These are phyloP conservation scores for Sebastes ruberrimus DNA, from an alignment of 2,797 vertebrate species.

Conservation along the genomic window DNA sequence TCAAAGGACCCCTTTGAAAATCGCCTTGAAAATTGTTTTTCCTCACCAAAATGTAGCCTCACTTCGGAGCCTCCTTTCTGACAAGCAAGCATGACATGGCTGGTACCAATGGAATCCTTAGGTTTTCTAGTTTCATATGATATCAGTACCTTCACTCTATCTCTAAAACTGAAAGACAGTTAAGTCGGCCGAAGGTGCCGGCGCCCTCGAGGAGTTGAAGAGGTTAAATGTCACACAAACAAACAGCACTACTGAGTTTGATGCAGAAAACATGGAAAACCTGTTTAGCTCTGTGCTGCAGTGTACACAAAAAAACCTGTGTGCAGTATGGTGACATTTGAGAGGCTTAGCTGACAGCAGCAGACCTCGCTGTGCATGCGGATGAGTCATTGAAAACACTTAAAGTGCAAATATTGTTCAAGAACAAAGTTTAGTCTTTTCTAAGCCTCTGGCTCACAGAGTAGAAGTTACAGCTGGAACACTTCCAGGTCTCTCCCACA, in stretches of 20 bases:
- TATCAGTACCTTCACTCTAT: too few species aligned
- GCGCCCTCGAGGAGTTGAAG: too few species aligned
- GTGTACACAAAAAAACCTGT: conserved; percentile 2
- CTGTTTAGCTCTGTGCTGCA: not conserved
- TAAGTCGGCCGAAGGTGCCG: too few species aligned
- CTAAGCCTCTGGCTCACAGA: not conserved
- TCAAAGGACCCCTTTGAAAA: too few species aligned
- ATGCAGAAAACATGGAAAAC: not conserved
- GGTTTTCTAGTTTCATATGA: too few species aligned
- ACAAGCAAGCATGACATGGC: too few species aligned
- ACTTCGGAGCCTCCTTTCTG: too few species aligned
- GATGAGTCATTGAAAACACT: conserved; percentile 43
- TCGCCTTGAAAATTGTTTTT: too few species aligned
- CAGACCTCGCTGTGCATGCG: not conserved
- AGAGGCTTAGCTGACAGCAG: conserved; percentile 5
- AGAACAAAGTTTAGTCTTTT: conserved; percentile 28
- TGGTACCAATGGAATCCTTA: too few species aligned
- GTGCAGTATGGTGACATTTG: not conserved
- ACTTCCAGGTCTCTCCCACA: conserved; percentile 7
- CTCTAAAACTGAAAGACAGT: too few species aligned
- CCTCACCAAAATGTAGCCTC: too few species aligned
- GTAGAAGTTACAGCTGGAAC: conserved; percentile 3
- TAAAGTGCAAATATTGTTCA: conserved; percentile 28
- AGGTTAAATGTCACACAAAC: not conserved
- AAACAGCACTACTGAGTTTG: not conserved